A percentile compares a stretch with the other conserved stretches of the same genome.
phyloP scores from a whole-genome alignment of 2,797 vertebrate species.

The Bradypodion pumilum region DNA sequence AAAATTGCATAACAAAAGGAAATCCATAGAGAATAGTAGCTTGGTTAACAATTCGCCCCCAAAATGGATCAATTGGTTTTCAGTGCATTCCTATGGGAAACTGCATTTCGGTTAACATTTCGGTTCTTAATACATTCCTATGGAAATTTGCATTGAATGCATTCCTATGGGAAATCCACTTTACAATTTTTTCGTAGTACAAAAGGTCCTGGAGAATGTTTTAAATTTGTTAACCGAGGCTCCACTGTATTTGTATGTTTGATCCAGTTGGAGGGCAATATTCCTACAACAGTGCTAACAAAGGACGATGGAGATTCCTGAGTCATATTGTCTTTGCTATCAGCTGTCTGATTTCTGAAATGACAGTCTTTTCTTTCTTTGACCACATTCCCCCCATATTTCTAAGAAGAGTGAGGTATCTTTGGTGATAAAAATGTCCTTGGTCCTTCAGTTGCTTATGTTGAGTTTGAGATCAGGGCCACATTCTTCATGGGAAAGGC shows the following conservation, averaged over 20 bases:
- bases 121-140: too few relatives aligned
- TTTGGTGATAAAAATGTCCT: not conserved
- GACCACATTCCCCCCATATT: not conserved
- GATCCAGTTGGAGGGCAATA: not conserved
- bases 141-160: too few relatives aligned
- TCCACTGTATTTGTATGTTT: not conserved
- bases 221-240: too few relatives aligned
- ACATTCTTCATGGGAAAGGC: not conserved
- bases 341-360: not conserved
- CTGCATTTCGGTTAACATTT: too few relatives aligned
- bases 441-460: slow-evolving; percentile 16
- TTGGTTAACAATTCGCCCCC: too few relatives aligned
- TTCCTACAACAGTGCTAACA: not conserved
- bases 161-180: too few relatives aligned
- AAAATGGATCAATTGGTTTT: too few relatives aligned
- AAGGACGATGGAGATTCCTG: not conserved
- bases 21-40: too few relatives aligned
- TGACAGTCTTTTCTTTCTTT: not conserved
- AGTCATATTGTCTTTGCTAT: not conserved
- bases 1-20: too few relatives aligned
- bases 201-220: too few relatives aligned
- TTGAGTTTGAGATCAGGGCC: not conserved
- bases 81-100: too few relatives aligned
- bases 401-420: not conserved
- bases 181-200: too few relatives aligned